These are phyloP conservation scores for Apodemia zela DNA, from an alignment of 2,888 invertebrate species.

Conservation along the genomic window DNA sequence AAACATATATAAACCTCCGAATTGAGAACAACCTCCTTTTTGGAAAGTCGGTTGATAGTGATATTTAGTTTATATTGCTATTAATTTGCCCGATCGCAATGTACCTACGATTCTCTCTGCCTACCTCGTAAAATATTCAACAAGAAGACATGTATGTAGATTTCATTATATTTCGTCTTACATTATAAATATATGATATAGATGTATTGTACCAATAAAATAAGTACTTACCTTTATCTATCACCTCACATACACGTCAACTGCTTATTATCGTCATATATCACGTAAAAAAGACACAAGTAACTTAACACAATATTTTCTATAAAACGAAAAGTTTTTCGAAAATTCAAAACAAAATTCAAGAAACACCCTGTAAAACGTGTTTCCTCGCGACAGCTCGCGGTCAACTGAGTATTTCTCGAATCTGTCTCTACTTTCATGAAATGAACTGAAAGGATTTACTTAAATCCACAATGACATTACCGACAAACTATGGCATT, in stretches of 20 bases:
- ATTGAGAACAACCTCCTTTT: too few species aligned
- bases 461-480: conserved; percentile 40
- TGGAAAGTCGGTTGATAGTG: too few species aligned
- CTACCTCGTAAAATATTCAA: too few species aligned
- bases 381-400: conserved; percentile 66
- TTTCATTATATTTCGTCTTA: too few species aligned
- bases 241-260: neutral
- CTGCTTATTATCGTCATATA: neutral
- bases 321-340: conserved; percentile 61
- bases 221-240: neutral
- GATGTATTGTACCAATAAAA: neutral
- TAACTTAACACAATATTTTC: neutral
- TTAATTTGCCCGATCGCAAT: too few species aligned
- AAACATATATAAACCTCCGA: too few species aligned
- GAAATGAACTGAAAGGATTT: conserved; percentile 71
- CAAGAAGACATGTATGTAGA: too few species aligned
- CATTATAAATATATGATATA: too few species aligned
- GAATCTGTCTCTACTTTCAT: conserved; percentile 68
- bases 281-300: neutral
- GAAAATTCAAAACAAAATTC: conserved; percentile 34
- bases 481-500: conserved; percentile 33
- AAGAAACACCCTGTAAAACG: conserved; percentile 39
- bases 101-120: too few species aligned
- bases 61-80: too few species aligned
- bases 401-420: conserved; percentile 70